phyloP scores from a whole-genome alignment of 2,797 vertebrate species.

The Falco biarmicus region DNA sequence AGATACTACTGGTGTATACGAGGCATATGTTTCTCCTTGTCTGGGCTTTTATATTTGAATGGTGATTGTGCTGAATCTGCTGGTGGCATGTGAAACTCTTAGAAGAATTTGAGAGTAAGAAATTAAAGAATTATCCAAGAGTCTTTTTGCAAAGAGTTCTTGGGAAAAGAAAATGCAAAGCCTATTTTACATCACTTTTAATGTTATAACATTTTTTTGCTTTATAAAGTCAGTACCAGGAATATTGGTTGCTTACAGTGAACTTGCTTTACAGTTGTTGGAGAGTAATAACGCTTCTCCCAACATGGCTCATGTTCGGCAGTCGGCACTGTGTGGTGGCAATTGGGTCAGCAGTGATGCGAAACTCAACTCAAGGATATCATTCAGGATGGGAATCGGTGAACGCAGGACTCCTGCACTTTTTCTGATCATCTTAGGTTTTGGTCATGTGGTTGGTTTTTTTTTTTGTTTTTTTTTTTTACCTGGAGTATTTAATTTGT shows the following conservation, averaged over 20 bases:
- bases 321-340: background rate
- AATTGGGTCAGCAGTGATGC: accelerated
- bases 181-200: background rate
- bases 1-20: background rate
- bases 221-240: background rate
- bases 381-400: background rate
- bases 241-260: background rate
- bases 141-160: background rate
- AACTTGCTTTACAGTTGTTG: background rate
- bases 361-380: background rate
- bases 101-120: background rate
- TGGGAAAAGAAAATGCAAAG: background rate
- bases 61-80: background rate
- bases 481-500: background rate
- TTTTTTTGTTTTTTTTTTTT: background rate
- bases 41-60: background rate
- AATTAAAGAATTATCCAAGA: background rate
- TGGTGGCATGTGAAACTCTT: background rate
- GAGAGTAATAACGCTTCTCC: background rate
- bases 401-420: background rate
- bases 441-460: background rate
- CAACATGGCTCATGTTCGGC: background rate
- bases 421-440: background rate
- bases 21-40: background rate
- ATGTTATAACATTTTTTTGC: background rate